Conservation (phyloP, 2,888 invertebrate genomes). For the Ichneumoninae sp. region DNA sequence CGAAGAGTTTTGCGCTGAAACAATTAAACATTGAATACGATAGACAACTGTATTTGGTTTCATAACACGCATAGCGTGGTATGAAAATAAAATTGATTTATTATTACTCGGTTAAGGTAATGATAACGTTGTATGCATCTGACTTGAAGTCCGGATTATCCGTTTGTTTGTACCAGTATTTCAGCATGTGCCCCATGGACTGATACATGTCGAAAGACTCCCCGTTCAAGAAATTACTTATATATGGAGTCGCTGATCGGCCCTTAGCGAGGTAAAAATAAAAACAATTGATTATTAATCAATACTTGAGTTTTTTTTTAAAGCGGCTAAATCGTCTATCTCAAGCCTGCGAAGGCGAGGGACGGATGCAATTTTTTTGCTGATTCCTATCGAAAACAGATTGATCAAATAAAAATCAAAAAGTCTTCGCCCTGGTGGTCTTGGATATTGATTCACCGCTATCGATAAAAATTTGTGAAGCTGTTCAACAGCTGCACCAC, state of each 20-base stretch:
- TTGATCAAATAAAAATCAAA: too few species aligned
- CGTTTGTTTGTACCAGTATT: background rate
- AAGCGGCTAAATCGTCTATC: background rate
- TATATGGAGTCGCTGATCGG: constrained; percentile 10
- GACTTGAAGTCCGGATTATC: background rate
- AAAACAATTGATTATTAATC: background rate
- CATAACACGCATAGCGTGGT: background rate
- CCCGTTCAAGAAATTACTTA: background rate
- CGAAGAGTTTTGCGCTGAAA: background rate
- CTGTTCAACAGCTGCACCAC: background rate
- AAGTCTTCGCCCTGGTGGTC: background rate
- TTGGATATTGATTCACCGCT: background rate
- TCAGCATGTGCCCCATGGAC: background rate
- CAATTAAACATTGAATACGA: background rate
- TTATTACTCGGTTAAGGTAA: constrained; percentile 25
- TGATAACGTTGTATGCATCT: constrained; percentile 5
- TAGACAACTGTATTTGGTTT: background rate
- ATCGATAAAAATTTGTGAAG: background rate
- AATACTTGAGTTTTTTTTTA: background rate
- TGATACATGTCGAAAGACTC: background rate
- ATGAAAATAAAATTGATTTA: background rate
- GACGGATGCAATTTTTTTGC: background rate
- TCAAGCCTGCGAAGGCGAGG: background rate
- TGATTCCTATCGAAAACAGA: too few species aligned
- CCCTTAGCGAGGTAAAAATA: background rate